These are phyloP conservation scores for Xylocopa sonorina DNA, from an alignment of 1,140 invertebrate genomes.

Conservation along the genomic window DNA sequence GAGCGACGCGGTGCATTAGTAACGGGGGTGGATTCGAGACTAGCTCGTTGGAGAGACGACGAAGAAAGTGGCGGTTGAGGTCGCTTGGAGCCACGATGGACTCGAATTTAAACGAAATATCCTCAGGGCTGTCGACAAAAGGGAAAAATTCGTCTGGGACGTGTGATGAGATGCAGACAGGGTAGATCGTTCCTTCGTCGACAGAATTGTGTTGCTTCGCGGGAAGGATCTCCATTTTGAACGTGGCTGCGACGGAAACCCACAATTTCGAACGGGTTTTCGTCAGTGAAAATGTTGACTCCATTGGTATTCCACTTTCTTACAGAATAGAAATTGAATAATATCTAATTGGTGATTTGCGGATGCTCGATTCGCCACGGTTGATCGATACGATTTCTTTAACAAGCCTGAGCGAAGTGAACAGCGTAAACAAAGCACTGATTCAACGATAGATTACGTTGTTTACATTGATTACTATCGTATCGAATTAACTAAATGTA, in stretches of 20 bases:
- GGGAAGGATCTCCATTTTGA: background rate
- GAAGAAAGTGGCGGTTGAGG: conserved; percentile 12
- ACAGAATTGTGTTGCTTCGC: background rate
- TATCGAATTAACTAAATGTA: too few species aligned
- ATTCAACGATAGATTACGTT: too few species aligned
- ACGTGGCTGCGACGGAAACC: background rate
- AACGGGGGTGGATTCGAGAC: background rate
- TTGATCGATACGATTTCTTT: too few species aligned
- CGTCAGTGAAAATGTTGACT: background rate
- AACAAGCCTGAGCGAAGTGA: too few species aligned
- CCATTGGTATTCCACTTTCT: background rate
- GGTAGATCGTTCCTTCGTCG: conserved; percentile 23
- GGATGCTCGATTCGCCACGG: too few species aligned
- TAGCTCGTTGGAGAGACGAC: background rate
- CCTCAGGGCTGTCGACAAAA: conserved; percentile 7
- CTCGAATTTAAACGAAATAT: conserved; percentile 55
- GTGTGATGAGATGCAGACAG: background rate
- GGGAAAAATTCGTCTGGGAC: conserved; percentile 12
- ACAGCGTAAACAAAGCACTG: too few species aligned
- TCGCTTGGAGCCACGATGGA: background rate
- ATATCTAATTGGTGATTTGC: too few species aligned
- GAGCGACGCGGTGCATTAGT: conserved; percentile 9
- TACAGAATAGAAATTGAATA: too few species aligned
- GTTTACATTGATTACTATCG: too few species aligned
- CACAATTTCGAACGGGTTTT: background rate